Percentiles rank a stretch among this genome's conserved stretches.
Evolutionary conservation across 2,113 vertebrate species (phyloP).

Genomic region (Silurus asotus): DNA sequence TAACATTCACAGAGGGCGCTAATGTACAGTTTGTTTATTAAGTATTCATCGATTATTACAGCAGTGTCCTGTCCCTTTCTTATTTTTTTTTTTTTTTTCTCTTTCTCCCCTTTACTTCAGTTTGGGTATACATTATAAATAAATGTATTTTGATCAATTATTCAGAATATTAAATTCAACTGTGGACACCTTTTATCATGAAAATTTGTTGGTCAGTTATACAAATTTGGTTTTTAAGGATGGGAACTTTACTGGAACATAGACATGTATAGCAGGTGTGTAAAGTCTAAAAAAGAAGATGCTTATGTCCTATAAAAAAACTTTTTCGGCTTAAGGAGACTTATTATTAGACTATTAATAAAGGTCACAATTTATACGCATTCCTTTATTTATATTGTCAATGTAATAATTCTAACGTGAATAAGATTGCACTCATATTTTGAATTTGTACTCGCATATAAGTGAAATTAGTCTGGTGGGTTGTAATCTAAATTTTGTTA

Average conservation of each 20-base stretch:
- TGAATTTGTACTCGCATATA: background rate
- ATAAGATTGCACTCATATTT: background rate
- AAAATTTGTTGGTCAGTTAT: too few species aligned
- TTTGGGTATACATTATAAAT: constrained; percentile 27
- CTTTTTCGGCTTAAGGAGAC: background rate
- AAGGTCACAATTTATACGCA: background rate
- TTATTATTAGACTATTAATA: background rate
- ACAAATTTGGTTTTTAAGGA: background rate
- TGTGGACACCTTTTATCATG: too few species aligned
- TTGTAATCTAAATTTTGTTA: too few species aligned
- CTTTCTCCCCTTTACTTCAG: background rate
- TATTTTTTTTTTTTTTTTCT: constrained; percentile 33
- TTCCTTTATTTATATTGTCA: background rate
- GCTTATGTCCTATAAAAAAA: background rate
- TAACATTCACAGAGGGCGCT: constrained; percentile 4
- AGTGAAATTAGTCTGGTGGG: background rate
- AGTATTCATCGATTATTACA: constrained; percentile 14
- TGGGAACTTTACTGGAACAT: background rate
- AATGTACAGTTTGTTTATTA: constrained; percentile 10
- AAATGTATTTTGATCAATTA: constrained; percentile 45
- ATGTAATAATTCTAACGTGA: background rate
- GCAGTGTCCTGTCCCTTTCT: background rate
- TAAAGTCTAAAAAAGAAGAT: background rate
- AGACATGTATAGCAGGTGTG: background rate
- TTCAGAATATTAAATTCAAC: background rate